These are phyloP conservation scores for Zosterops borbonicus DNA, from an alignment of 2,113 vertebrate genomes.

Conservation along the genomic window DNA sequence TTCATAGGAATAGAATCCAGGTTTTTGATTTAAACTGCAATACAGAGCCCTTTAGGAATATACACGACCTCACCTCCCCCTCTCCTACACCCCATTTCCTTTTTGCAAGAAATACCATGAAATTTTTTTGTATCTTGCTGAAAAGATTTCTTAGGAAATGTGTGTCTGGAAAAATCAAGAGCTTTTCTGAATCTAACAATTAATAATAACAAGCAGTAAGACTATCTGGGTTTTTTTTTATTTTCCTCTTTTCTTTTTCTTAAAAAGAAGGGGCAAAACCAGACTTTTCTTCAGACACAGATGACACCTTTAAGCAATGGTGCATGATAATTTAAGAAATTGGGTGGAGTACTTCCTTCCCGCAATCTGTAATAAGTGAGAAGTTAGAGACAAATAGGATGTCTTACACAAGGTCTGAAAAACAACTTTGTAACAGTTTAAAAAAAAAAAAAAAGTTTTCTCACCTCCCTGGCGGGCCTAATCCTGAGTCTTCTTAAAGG, in stretches of 20 bases:
- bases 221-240: neutral
- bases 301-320: constrained; percentile 34
- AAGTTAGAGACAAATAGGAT: neutral
- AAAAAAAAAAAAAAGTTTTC: neutral
- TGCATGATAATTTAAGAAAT: constrained; percentile 28
- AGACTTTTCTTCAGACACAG: neutral
- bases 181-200: neutral
- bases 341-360: constrained; percentile 67
- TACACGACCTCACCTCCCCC: neutral
- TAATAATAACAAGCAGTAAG: neutral
- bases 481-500: neutral
- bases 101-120: neutral
- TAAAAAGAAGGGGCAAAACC: neutral
- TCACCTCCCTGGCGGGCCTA: neutral
- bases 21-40: neutral
- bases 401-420: neutral
- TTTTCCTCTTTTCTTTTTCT: neutral
- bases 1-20: neutral
- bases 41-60: neutral
- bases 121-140: neutral
- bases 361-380: neutral
- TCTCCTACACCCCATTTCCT: neutral
- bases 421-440: neutral
- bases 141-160: neutral
- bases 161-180: neutral